Conservation (phyloP, 2,888 invertebrate genomes). For the Amphipoea oculea region DNA sequence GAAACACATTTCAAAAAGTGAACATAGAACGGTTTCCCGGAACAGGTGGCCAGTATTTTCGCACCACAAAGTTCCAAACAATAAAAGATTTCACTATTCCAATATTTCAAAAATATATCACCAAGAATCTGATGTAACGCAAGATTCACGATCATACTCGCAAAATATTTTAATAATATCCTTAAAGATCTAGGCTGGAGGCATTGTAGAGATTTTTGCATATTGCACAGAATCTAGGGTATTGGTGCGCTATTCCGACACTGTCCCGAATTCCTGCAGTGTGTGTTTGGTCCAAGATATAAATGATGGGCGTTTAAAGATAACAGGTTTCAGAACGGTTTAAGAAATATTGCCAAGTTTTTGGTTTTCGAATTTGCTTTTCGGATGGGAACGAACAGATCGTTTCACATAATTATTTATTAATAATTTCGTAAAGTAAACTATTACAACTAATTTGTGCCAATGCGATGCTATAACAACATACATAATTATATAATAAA, state of each 20-base stretch:
- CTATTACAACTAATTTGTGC: neutral
- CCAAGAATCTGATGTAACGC: constrained; percentile 4
- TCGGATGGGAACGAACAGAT: neutral
- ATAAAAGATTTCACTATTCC: neutral
- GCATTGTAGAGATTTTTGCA: constrained; percentile 76
- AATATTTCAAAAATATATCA: constrained; percentile 22
- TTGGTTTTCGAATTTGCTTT: neutral
- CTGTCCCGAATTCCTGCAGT: constrained; percentile 67
- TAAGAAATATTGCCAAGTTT: neutral
- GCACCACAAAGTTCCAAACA: neutral
- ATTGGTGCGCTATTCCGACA: constrained; percentile 67
- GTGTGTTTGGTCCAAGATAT: constrained; percentile 53
- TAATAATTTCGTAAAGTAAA: neutral
- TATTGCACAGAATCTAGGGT: constrained; percentile 70
- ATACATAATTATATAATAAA: neutral
- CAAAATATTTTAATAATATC: constrained; percentile 57
- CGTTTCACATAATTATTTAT: neutral
- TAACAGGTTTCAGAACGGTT: neutral
- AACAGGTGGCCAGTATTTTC: constrained; percentile 5
- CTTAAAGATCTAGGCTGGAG: constrained; percentile 12
- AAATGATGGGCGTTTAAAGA: neutral
- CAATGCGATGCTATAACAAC: neutral
- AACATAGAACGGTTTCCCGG: neutral
- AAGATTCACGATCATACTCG: neutral
- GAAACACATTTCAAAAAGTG: neutral